Conservation (phyloP, 2,888 invertebrate genomes). For the Rhaphigaster nebulosa region DNA sequence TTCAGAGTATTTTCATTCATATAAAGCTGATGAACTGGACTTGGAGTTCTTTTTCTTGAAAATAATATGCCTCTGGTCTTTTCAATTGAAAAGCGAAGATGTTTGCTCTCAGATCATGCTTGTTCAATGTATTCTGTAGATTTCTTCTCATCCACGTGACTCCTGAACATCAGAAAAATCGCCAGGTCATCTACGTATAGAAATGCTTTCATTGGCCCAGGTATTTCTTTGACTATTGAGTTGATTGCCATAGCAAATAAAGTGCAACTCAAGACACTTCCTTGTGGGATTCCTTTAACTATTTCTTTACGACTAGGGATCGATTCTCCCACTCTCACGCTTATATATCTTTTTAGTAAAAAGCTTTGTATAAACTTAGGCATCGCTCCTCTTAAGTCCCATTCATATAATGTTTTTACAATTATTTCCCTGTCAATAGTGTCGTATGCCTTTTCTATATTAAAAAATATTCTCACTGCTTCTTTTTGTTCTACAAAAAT, state of each 20-base stretch:
- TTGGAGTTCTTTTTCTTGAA: constrained; percentile 22
- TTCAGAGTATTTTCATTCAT: too few species aligned
- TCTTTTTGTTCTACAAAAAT: background rate
- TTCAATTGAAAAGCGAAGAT: background rate
- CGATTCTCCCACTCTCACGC: background rate
- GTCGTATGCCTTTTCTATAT: too few species aligned
- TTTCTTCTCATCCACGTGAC: too few species aligned
- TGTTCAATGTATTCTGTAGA: background rate
- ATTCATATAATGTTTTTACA: background rate
- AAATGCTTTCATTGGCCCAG: background rate
- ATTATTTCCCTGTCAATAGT: too few species aligned
- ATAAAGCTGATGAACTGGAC: too few species aligned
- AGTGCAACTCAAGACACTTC: too few species aligned
- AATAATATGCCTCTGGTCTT: background rate
- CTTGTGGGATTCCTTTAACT: background rate
- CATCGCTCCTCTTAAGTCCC: background rate
- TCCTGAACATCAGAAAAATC: background rate
- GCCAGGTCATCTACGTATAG: constrained; percentile 41
- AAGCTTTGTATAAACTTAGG: constrained; percentile 24
- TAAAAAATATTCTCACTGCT: background rate
- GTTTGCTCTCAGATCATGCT: background rate
- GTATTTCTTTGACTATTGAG: constrained; percentile 1
- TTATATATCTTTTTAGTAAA: background rate
- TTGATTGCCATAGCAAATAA: constrained; percentile 49
- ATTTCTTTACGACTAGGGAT: background rate